Conservation (phyloP, 2,113 vertebrate species). For the Hymenochirus boettgeri region DNA sequence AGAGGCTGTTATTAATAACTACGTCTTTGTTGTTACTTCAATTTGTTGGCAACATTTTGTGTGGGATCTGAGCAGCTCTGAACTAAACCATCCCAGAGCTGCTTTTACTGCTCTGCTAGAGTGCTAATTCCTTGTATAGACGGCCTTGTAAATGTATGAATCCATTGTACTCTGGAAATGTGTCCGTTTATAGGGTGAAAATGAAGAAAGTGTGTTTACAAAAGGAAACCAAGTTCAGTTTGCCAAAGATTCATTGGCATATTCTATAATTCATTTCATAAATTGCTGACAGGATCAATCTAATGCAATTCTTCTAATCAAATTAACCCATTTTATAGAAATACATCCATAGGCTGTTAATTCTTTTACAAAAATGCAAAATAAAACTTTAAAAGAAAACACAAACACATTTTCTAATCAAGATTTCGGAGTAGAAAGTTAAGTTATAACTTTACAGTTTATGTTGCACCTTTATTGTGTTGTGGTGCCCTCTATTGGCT, state of each 20-base stretch:
- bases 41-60: constrained; percentile 29
- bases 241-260: constrained; percentile 37
- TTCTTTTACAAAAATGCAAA: constrained; percentile 3
- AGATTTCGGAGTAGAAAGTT: too few species aligned
- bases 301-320: constrained; percentile 41
- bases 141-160: constrained; percentile 44
- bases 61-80: constrained; percentile 32
- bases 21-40: constrained; percentile 27
- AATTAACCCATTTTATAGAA: constrained; percentile 40
- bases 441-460: too few species aligned
- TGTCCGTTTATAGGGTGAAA: constrained; percentile 43
- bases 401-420: too few species aligned
- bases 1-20: constrained; percentile 32
- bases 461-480: background rate
- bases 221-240: constrained; percentile 34
- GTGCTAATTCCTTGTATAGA: constrained; percentile 43
- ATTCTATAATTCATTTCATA: constrained; percentile 28
- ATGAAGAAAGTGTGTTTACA: constrained; percentile 41
- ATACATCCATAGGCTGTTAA: constrained; percentile 25
- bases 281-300: constrained; percentile 35
- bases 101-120: constrained; percentile 38
- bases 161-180: constrained; percentile 41
- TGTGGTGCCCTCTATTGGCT: constrained; percentile 23
- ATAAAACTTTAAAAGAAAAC: background rate
- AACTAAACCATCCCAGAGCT: constrained; percentile 26